phyloP scores from a whole-genome alignment of 2,888 invertebrate genomes.

The Tigriopus californicus region DNA sequence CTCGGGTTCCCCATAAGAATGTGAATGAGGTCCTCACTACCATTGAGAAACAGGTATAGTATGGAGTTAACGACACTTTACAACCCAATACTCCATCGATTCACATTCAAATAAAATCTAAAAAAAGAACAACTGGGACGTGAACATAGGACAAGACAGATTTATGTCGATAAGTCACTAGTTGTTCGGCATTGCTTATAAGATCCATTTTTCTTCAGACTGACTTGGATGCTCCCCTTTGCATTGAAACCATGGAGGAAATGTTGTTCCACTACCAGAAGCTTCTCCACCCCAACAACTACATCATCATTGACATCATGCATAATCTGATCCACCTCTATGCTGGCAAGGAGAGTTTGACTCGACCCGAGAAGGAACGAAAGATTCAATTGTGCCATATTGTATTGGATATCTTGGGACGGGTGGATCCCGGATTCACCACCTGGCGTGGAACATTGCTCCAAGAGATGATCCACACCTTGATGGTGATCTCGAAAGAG shows the following conservation, averaged over 20 bases:
- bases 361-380: slow-evolving; percentile 9
- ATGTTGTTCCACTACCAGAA: slow-evolving; percentile 5
- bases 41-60: slow-evolving; percentile 2
- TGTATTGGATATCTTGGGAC: background rate
- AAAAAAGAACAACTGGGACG: no score
- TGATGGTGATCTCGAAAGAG: slow-evolving; percentile 10
- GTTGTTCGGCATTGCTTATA: no score
- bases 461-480: slow-evolving; percentile 10
- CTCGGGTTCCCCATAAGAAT: background rate
- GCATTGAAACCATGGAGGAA: slow-evolving; percentile 1
- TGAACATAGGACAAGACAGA: no score
- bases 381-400: slow-evolving; percentile 9
- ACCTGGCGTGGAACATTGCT: slow-evolving; percentile 11
- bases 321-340: slow-evolving; percentile 5
- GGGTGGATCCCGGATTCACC: slow-evolving; percentile 12
- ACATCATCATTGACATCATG: slow-evolving; percentile 9
- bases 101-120: no score
- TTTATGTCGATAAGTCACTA: no score
- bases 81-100: no score
- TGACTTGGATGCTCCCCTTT: no score
- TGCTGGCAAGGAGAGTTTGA: slow-evolving; percentile 6
- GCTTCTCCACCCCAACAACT: slow-evolving; percentile 10
- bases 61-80: no score
- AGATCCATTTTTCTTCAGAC: no score
- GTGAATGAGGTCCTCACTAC: slow-evolving; percentile 2